Evolutionary conservation across 2,797 vertebrate genomes (phyloP).

Genomic region (Nyctibius grandis): DNA sequence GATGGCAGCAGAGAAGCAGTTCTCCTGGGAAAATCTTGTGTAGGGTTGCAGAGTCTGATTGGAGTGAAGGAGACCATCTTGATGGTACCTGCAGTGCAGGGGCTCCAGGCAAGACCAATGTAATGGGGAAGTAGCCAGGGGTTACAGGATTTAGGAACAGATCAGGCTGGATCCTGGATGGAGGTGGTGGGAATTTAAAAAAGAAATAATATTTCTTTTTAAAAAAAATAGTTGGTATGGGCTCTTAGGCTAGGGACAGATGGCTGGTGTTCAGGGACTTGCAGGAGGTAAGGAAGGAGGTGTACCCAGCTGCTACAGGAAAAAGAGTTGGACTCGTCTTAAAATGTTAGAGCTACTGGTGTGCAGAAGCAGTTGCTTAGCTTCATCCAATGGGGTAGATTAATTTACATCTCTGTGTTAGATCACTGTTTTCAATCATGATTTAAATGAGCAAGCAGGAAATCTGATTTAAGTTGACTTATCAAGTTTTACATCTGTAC

Average conservation of each 20-base stretch:
- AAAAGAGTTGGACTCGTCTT: neutral
- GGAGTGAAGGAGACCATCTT: neutral
- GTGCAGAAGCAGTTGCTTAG: neutral
- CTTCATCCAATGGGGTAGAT: neutral
- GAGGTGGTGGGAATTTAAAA: neutral
- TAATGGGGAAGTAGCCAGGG: neutral
- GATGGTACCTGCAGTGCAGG: neutral
- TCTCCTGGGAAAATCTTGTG: neutral
- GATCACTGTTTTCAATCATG: neutral
- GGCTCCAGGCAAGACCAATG: neutral
- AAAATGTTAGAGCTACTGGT: neutral
- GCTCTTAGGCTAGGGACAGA: neutral
- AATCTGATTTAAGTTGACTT: neutral
- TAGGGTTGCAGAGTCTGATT: neutral
- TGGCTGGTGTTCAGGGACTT: neutral
- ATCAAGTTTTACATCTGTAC: neutral
- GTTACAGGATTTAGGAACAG: neutral
- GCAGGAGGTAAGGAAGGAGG: neutral
- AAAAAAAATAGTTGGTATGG: neutral
- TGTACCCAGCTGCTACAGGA: neutral
- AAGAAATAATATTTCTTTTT: neutral
- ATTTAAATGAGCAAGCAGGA: neutral
- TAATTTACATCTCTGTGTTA: neutral
- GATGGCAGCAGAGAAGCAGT: neutral
- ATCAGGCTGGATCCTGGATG: neutral